Conservation (phyloP, 2,888 invertebrate species). For the Lasioglossum lativentre region DNA sequence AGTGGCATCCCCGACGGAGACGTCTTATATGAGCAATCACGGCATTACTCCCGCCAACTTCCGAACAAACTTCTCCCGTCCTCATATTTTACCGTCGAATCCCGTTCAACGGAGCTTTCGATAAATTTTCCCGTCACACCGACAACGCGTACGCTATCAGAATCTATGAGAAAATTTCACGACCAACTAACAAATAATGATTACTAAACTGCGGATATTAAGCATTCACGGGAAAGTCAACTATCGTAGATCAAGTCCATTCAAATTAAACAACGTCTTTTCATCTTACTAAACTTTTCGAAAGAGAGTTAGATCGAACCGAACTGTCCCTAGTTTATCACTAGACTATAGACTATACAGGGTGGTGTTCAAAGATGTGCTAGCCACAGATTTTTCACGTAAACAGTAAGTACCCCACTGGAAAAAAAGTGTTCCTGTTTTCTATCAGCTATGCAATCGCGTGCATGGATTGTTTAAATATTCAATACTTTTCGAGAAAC, state of each 20-base stretch:
- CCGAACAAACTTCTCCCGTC: conserved; percentile 28
- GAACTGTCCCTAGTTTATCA: too few relatives aligned
- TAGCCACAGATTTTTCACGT: too few relatives aligned
- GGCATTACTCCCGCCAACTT: conserved; percentile 33
- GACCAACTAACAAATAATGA: background rate
- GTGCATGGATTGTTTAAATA: too few relatives aligned
- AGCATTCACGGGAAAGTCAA: background rate
- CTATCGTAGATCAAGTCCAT: background rate
- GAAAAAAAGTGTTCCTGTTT: too few relatives aligned
- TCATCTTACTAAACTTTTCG: background rate
- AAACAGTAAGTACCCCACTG: too few relatives aligned
- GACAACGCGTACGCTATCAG: background rate
- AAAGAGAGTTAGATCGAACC: background rate
- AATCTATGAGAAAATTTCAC: background rate
- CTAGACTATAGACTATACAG: background rate
- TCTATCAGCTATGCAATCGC: too few relatives aligned
- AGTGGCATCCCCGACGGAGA: conserved; percentile 43
- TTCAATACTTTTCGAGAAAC: too few relatives aligned
- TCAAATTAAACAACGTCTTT: background rate
- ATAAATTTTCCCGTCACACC: background rate
- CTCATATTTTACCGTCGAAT: conserved; percentile 17
- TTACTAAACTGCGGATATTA: background rate
- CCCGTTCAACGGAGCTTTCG: background rate
- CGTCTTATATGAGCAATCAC: conserved; percentile 43
- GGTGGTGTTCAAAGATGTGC: background rate